Evolutionary conservation across 2,888 invertebrate species (phyloP).

Genomic region (Dynastes hyllus): DNA sequence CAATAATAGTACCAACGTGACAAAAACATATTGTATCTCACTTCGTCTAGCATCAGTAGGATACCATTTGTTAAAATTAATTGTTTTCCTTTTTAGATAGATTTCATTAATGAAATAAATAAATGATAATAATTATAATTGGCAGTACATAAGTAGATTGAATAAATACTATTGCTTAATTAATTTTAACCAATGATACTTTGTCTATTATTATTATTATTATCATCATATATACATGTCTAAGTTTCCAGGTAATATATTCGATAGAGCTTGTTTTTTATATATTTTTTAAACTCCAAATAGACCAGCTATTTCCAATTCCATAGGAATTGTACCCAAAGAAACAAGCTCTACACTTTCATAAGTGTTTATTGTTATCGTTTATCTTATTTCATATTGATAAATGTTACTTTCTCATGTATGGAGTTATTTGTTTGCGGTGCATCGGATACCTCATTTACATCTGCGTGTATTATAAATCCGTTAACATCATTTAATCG

Average conservation of each 20-base stretch:
- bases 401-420: conserved; percentile 64
- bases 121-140: no score
- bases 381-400: conserved; percentile 63
- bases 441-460: conserved; percentile 64
- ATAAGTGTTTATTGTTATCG: not conserved
- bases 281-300: no score
- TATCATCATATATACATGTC: not conserved
- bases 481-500: conserved; percentile 64
- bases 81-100: not conserved
- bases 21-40: conserved; percentile 21
- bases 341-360: conserved; percentile 2
- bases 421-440: conserved; percentile 62
- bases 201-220: conserved; percentile 3
- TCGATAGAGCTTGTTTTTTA: no score
- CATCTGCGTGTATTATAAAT: conserved; percentile 65
- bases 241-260: not conserved
- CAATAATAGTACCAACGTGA: conserved; percentile 48
- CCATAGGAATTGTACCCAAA: not conserved
- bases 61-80: conserved; percentile 19
- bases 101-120: no score
- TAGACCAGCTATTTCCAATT: conserved; percentile 1
- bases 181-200: conserved; percentile 10
- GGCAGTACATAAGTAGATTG: not conserved
- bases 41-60: not conserved
- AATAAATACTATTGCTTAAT: not conserved